phyloP scores from a whole-genome alignment of 2,113 vertebrate genomes.

The Lophochroa leadbeateri region DNA sequence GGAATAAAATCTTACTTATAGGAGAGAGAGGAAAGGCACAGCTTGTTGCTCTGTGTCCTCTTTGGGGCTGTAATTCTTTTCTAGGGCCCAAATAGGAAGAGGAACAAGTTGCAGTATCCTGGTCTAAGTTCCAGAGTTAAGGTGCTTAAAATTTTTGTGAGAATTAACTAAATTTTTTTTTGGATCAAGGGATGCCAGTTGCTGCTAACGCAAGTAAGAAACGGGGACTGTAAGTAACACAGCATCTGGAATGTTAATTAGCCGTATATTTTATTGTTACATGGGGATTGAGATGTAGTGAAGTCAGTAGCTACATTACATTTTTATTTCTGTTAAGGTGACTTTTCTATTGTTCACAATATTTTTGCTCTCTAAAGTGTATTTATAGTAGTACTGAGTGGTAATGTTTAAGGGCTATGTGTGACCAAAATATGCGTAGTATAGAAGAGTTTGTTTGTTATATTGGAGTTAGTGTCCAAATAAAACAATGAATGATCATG shows the following conservation, averaged over 20 bases:
- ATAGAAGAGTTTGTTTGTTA: conserved; percentile 23
- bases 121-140: background rate
- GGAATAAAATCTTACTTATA: background rate
- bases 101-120: background rate
- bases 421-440: conserved; percentile 37
- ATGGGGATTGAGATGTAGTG: background rate
- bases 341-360: conserved; percentile 17
- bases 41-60: background rate
- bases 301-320: background rate
- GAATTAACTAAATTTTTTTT: background rate
- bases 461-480: background rate
- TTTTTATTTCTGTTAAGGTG: conserved; percentile 29
- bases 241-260: conserved; percentile 14
- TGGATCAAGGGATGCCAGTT: background rate
- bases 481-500: background rate
- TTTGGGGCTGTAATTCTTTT: background rate
- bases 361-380: conserved; percentile 15
- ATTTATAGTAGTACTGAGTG: conserved; percentile 43
- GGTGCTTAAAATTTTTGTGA: background rate
- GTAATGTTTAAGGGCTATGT: conserved; percentile 14
- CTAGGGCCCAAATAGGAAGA: background rate
- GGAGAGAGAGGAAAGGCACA: background rate
- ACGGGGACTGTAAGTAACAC: background rate
- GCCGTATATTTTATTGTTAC: background rate
- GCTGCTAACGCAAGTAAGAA: conserved; percentile 15